phyloP scores from a whole-genome alignment of 2,888 invertebrate species.

The Leucophenga maculata region DNA sequence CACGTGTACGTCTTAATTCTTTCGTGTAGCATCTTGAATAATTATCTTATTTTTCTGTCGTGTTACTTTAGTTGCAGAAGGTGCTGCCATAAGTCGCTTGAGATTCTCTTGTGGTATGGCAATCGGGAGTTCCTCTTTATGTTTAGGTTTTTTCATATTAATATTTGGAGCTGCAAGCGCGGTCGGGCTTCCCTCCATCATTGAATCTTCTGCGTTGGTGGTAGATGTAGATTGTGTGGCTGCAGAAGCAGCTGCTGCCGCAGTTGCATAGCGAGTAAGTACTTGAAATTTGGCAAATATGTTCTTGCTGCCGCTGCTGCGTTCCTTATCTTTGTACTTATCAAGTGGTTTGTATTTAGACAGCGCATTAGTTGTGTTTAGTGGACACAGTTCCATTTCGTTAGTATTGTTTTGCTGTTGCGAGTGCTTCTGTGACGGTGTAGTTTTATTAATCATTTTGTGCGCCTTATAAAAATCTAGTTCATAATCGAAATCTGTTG shows the following conservation, averaged over 20 bases:
- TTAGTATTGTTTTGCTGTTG: constrained; percentile 46
- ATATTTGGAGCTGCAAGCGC: constrained; percentile 34
- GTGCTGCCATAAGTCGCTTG: constrained; percentile 78
- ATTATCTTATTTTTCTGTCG: constrained; percentile 88
- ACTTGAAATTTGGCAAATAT: constrained; percentile 75
- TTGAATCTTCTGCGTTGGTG: constrained; percentile 46
- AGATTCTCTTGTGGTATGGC: constrained; percentile 80
- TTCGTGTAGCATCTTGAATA: constrained; percentile 75
- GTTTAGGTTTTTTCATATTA: constrained; percentile 42
- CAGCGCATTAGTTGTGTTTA: constrained; percentile 56
- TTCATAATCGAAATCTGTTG: constrained; percentile 65
- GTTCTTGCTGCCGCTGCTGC: constrained; percentile 72
- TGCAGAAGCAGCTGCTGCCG: constrained; percentile 54
- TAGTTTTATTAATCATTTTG: constrained; percentile 41
- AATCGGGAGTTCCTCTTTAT: constrained; percentile 50
- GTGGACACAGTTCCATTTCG: constrained; percentile 65
- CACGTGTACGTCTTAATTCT: constrained; percentile 53
- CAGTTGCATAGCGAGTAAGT: constrained; percentile 71
- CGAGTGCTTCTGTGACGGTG: constrained; percentile 42
- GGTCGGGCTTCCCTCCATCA: constrained; percentile 50
- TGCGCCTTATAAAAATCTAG: constrained; percentile 65
- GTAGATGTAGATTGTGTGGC: constrained; percentile 47
- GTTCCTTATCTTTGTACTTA: constrained; percentile 71
- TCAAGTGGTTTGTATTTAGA: constrained; percentile 68
- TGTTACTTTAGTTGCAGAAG: constrained; percentile 84